Conservation (phyloP, 2,113 vertebrate genomes). For the Hemiscyllium ocellatum region DNA sequence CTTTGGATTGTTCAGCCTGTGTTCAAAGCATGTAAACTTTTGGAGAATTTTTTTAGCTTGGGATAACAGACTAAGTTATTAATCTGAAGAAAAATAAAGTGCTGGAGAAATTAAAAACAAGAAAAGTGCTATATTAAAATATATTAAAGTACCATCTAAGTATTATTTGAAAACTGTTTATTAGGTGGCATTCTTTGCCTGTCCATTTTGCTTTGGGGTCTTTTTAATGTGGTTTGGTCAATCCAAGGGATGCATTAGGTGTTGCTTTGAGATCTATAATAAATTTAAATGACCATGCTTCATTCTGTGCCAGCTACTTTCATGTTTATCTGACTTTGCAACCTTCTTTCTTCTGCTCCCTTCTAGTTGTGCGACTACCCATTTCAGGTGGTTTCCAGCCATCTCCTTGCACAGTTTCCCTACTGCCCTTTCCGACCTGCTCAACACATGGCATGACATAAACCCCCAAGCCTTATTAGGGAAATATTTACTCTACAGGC, state of each 20-base stretch:
- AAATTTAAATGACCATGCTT: not conserved
- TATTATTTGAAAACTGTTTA: not conserved
- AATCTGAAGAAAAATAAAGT: too few species aligned
- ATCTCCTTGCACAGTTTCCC: not conserved
- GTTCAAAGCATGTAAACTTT: not conserved
- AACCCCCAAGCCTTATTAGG: not conserved
- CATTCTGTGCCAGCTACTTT: not conserved
- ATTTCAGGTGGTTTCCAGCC: too few species aligned
- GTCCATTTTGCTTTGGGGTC: not conserved
- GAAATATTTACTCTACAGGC: too few species aligned
- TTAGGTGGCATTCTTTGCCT: not conserved
- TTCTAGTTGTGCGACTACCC: not conserved
- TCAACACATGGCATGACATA: not conserved
- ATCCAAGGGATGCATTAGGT: not conserved
- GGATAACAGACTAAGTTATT: not conserved
- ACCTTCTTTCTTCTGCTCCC: not conserved
- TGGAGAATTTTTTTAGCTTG: not conserved
- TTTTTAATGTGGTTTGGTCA: not conserved
- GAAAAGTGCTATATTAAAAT: not conserved
- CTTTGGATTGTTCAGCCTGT: not conserved
- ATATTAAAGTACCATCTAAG: not conserved
- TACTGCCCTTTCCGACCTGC: not conserved
- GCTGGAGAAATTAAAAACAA: too few species aligned
- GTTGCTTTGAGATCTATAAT: not conserved
- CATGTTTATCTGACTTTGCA: not conserved